Conservation (phyloP, 2,113 vertebrate genomes). For the Pedionomus torquatus region DNA sequence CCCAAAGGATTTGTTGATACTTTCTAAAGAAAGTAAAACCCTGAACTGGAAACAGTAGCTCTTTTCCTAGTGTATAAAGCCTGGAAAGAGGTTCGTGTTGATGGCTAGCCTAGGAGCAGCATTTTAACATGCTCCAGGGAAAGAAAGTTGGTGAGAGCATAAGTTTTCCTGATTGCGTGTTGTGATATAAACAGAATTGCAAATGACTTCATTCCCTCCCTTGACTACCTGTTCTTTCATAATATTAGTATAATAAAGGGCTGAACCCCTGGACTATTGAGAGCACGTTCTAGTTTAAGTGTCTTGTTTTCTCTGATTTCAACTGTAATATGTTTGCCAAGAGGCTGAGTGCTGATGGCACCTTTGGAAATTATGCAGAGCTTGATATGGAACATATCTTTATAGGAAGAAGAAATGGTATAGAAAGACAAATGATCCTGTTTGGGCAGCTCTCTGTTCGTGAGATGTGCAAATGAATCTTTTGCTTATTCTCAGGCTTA, state of each 20-base stretch:
- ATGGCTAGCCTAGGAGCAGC: neutral
- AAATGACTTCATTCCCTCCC: neutral
- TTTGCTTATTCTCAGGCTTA: neutral
- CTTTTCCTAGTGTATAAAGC: neutral
- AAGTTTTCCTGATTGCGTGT: neutral
- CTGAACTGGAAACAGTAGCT: neutral
- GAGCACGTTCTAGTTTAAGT: neutral
- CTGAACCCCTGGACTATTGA: neutral
- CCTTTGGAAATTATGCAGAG: neutral
- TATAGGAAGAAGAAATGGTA: neutral
- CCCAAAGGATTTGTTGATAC: neutral
- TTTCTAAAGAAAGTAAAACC: neutral
- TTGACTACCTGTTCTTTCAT: neutral
- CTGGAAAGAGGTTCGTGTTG: neutral
- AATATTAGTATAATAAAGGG: neutral
- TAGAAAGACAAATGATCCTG: fast-evolving
- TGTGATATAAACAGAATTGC: neutral
- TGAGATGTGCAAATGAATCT: neutral
- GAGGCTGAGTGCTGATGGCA: neutral
- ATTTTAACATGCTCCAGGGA: neutral
- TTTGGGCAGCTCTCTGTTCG: neutral
- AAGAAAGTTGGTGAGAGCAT: neutral
- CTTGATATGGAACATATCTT: neutral
- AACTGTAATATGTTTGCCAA: neutral
- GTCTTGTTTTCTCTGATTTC: neutral